phyloP scores from a whole-genome alignment of 2,113 vertebrate genomes.

The Gallinago paraguaiae region DNA sequence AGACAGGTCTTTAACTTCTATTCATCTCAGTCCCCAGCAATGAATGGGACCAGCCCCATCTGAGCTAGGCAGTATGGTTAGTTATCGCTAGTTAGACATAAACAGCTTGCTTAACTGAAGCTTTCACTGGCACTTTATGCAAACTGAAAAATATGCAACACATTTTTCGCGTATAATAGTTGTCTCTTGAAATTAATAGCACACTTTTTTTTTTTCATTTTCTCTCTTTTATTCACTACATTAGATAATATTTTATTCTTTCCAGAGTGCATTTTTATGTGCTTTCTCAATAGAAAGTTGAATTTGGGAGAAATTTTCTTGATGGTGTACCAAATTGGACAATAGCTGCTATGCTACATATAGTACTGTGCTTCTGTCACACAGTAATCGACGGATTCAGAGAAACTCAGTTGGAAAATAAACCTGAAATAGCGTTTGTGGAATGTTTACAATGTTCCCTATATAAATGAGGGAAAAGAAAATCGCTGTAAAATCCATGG shows the following conservation, averaged over 20 bases:
- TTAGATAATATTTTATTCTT: background rate
- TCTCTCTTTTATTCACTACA: background rate
- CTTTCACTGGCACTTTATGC: background rate
- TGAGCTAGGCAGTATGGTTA: background rate
- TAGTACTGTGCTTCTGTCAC: background rate
- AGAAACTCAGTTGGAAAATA: constrained; percentile 8
- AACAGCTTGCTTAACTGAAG: background rate
- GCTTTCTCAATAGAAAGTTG: background rate
- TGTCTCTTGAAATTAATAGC: background rate
- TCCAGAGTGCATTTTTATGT: background rate
- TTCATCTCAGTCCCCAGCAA: background rate
- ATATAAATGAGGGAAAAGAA: background rate
- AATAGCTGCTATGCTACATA: background rate
- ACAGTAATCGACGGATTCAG: background rate
- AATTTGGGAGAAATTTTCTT: background rate
- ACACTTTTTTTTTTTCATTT: background rate
- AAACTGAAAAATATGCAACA: background rate
- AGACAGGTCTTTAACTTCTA: background rate
- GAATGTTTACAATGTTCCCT: background rate
- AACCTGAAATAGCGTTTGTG: constrained; percentile 22
- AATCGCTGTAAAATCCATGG: background rate
- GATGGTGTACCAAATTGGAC: background rate
- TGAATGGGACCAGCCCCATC: background rate
- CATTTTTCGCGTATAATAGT: background rate
- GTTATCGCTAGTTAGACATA: background rate